Base-by-base conservation (phyloP, 2,888 invertebrate species). In the Drosophila macrothrix region DNA sequence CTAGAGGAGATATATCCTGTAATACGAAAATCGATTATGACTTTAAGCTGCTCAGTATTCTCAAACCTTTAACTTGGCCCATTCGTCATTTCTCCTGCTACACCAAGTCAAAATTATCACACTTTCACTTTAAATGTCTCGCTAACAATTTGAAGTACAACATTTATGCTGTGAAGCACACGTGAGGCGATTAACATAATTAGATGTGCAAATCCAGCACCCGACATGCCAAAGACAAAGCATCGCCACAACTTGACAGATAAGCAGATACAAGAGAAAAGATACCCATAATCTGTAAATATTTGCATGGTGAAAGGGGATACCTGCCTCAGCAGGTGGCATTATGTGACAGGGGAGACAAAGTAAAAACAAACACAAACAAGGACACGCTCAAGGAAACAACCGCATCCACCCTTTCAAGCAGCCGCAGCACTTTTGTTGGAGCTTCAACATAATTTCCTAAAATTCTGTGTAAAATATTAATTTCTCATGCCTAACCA, bases 401-500 rank as follows among this genome's bases (percentile, higher is more conserved):
- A 59, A 55, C 43, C 39, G 22, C 60, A 64, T 35, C 19, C 63
- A 39, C 28, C 52, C 33, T 29, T 70, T 55, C 61, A 46, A 35
- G 22, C 58, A n/a, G 53, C 54, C 50, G 28, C 74, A 70, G 55
- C 31, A 43, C 49, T 58, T 61, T 58, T 50, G 55, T 58, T 41
- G 78, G 66, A 69, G 73, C 80, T 66, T 67, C 14, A 62, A 67
- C 72, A 82, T 76, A 59, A 82, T 88, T 79, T 79, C 58, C 56
- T 41, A 41, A 75, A 73, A 71, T 66, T 75, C 39, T 50, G 66
- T 72, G 67, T 68, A 46, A 73, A 78, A 69, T 85, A 78, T 66
- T 78, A 80, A 85, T 78, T 75, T 55, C 66, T 43, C 63, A 55
- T 31, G 41, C 58, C 43, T 50, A 64, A 50, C 66, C 5, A 29